Conservation (phyloP, 2,797 vertebrate species). For the Eutrigla gurnardus region DNA sequence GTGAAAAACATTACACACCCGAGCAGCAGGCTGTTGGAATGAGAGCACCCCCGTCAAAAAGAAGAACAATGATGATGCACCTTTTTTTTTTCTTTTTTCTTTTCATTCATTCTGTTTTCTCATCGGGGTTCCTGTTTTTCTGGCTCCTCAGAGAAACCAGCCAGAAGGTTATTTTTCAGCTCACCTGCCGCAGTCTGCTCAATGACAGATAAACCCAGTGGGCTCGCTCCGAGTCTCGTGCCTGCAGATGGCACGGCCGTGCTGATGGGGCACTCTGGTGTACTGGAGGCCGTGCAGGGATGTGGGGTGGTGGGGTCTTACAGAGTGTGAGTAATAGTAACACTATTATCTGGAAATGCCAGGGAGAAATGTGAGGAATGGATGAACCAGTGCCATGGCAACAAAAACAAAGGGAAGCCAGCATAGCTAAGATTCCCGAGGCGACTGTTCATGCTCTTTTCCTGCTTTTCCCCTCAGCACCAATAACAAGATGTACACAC, state of each 20-base stretch:
- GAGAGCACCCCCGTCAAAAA: constrained; percentile 36
- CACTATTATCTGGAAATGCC: constrained; percentile 57
- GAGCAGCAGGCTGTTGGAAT: constrained; percentile 31
- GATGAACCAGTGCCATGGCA: constrained; percentile 71
- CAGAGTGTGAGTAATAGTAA: constrained; percentile 59
- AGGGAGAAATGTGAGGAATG: constrained; percentile 50
- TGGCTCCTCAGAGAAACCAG: constrained; percentile 32
- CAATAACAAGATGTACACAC: constrained; percentile 66
- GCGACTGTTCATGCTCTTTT: constrained; percentile 59
- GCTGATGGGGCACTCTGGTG: constrained; percentile 66
- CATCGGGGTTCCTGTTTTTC: constrained; percentile 25
- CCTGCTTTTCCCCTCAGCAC: constrained; percentile 64
- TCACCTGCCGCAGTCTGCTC: constrained; percentile 59
- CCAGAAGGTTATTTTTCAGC: constrained; percentile 72
- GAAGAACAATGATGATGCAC: constrained; percentile 26
- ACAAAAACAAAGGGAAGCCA: constrained; percentile 69
- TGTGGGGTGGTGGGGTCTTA: constrained; percentile 14
- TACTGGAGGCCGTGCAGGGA: constrained; percentile 50
- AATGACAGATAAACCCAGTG: constrained; percentile 63
- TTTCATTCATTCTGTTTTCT: constrained; percentile 31
- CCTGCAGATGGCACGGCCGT: constrained; percentile 69
- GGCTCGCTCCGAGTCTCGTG: constrained; percentile 35
- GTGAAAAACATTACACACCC: constrained; percentile 41
- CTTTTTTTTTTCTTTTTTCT: constrained; percentile 1
- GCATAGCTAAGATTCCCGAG: constrained; percentile 55